A percentile compares a stretch with the other conserved stretches of the same genome.
phyloP scores from a whole-genome alignment of 2,888 invertebrate species.

The Dicyrtomina minuta region DNA sequence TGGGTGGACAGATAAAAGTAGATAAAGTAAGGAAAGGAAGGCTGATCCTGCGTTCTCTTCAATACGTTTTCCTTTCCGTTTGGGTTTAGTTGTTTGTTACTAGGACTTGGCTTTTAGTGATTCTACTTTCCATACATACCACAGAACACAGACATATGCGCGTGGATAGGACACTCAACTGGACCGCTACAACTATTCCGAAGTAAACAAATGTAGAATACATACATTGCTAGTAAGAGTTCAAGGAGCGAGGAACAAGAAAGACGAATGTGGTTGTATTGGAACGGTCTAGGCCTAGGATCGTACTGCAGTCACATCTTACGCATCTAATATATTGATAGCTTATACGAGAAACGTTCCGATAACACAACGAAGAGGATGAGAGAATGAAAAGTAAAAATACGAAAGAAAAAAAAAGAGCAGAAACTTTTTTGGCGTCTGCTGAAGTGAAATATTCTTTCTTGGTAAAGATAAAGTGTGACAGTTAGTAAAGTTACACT shows the following conservation, averaged over 20 bases:
- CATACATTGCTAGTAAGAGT: no score
- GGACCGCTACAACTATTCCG: no score
- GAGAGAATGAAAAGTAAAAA: neutral
- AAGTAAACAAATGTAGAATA: no score
- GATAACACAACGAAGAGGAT: constrained; percentile 11
- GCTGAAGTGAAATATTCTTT: constrained; percentile 31
- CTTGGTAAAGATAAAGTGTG: constrained; percentile 42
- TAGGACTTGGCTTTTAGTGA: neutral
- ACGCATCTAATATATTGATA: constrained; percentile 32
- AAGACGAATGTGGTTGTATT: constrained; percentile 30
- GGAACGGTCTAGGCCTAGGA: constrained; percentile 4
- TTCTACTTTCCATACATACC: neutral
- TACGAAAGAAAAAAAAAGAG: neutral
- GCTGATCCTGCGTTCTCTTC: constrained; percentile 14
- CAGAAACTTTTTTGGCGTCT: constrained; percentile 12
- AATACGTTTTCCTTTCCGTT: constrained; percentile 14
- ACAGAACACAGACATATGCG: neutral
- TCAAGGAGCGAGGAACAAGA: neutral
- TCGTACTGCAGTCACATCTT: constrained; percentile 9
- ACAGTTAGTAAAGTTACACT: constrained; percentile 42
- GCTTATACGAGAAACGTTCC: constrained; percentile 27
- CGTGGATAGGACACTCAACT: no score
- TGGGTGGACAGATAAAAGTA: constrained; percentile 4
- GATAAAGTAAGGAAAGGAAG: neutral
- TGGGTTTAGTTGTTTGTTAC: neutral